Evolutionary conservation across 2,888 invertebrate species (phyloP), one percentile per base, ranked within the genome.

Genomic region (Tetranychus truncatus): DNA sequence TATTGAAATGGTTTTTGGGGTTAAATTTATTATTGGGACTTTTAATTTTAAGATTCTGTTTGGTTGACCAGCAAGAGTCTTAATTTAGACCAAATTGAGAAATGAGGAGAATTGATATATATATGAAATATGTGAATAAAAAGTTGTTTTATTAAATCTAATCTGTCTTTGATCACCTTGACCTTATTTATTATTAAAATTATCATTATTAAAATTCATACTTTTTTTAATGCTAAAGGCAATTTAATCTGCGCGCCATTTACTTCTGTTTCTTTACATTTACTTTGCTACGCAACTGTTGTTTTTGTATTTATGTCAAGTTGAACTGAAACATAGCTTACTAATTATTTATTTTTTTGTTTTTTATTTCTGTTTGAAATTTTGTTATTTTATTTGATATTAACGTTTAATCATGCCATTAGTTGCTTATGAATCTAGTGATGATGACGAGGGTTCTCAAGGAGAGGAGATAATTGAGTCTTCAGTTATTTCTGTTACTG

Each of bases 361-460:
- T 55, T 55, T 55, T 55, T 15, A 55, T 55, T 55, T 55, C 55
- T 55, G 9, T 15, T 9, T 55, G 55, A 34, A 5, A 34, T 34
- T 34, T 55, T 15, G 9, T 55, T 55, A 55, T 15, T 55, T 1
- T 9, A 9, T 55, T 55, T 55, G 15, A 55, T 55, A 15, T 9
- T 55, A 15, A 55, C 55, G 2, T 15, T 55, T 15, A 55, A 55
- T 15, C 15, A 76, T 76, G 76, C 66, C 76, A 18, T 74, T 76
- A 66, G 76, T 76, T 20, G 67, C 34, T 24, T 76, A 76, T 55
- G 76, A 75, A 4, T 66, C 71, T 7, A 76, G 76, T 76, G 76
- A 76, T 75, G 76, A 76, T 18, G 75, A 75, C 34, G 34, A 34
- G 15, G 55, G 15, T 55, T 55, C 55, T 15, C 55, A 9, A 55